Base-by-base conservation (phyloP, 2,113 vertebrate species). In the Rhinopomastus cyanomelas region DNA sequence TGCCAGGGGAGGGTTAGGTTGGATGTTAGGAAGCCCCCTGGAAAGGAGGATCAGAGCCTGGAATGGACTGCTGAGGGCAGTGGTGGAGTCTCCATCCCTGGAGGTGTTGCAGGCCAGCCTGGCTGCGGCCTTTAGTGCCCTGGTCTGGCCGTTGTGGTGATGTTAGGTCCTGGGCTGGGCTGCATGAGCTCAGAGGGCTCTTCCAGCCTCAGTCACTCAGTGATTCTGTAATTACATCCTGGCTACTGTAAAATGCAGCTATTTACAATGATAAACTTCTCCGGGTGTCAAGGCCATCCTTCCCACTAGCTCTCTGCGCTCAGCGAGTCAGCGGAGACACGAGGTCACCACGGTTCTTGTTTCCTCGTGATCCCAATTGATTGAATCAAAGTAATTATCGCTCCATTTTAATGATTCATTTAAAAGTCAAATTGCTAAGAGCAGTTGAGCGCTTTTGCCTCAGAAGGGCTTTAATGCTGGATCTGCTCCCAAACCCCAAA, bases 241-340 rank as follows among this genome's bases (percentile, higher is more conserved):
- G 78, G 62, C 69, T 93, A 62, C 81, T 73, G 62, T 87, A 85
- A 89, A 85, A 34, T 46, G 46, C 39, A 94, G 81, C 81, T 91
- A 79, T 85, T 87, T 80, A 62, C 68, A 81, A 88, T 81, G 34
- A 85, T n/a, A 61, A 94, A 75, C 67, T 57, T 67, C 78, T 81
- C 59, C 16, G 76, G 18, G 12, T 23, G 85, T 81, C 16, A 44
- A 51, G 61, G 39, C 68, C 0, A 0, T 46, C 72, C 64, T 65
- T 52, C 83, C 85, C 68, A 73, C 36, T 15, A 34, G 57, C 46
- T 9, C 49, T 21, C 51, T 8, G 39, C 44, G 42, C 55, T 71
- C 67, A 62, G 71, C 59, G n/a, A 29, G 5, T 57, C 36, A 8
- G 23, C 78, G 4, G 53, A 37, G 61, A 19, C 32, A 30, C 0